Percentiles rank a stretch among this genome's conserved stretches.
Conservation (phyloP, 2,113 vertebrate genomes). For the Pygathrix nemaeus region DNA sequence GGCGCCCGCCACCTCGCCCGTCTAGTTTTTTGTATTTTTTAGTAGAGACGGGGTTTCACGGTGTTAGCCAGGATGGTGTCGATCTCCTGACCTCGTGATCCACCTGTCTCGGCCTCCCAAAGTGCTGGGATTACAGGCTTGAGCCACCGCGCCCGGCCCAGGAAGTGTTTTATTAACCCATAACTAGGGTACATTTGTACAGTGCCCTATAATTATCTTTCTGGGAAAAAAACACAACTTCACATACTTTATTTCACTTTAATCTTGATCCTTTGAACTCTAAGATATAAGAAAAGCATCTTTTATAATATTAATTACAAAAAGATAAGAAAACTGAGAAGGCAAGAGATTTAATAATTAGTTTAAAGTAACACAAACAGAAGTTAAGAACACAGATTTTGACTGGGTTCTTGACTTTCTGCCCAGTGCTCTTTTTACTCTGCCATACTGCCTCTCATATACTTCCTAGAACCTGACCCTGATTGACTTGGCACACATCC, state of each 20-base stretch:
- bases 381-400: not conserved
- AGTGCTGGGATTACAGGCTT: no score
- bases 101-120: no score
- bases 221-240: not conserved
- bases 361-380: not conserved
- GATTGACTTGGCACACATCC: not conserved
- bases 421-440: not conserved
- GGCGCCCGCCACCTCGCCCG: no score
- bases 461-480: not conserved
- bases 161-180: not conserved
- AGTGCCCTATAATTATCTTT: not conserved
- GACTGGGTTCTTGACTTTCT: not conserved
- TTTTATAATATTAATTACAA: not conserved
- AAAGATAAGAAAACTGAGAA: not conserved
- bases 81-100: no score
- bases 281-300: not conserved
- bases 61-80: no score
- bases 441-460: not conserved
- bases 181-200: not conserved
- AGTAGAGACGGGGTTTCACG: no score
- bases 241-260: not conserved
- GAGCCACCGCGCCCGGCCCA: no score
- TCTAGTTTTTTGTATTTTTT: no score
- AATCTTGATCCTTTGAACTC: not conserved
- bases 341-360: not conserved